Base-by-base conservation (phyloP, 2,797 vertebrate species). In the Yasuhikotakia modesta region DNA sequence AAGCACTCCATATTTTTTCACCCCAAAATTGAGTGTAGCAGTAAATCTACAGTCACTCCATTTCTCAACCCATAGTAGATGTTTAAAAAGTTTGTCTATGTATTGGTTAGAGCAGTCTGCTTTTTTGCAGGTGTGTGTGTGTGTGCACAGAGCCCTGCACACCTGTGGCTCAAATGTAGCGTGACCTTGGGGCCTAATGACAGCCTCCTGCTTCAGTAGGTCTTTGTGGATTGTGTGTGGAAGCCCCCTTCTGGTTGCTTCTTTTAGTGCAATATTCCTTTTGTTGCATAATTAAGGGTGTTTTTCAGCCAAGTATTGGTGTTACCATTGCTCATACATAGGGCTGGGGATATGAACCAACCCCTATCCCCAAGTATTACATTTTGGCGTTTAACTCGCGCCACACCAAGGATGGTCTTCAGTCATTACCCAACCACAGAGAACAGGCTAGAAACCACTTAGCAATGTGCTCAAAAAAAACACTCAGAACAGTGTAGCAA, bases 111-210 rank as follows among this genome's bases (percentile, higher is more conserved):
- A 60, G 55, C 58, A 14, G 63, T 79, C 58, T 52, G 57, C 45
- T 65, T 22, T 65, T 71, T 43, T 53, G 32, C 53, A 39, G 46
- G 35, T 63, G 55, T 70, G 43, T 70, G 58, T 53, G 12, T 71
- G 35, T 60, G 43, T 35, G 35, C 55, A 32, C 65, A 27, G 68
- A 63, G 73, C 55, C 57, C 21, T 68, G 45, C 27, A 50, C 72
- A 79, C 68, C 82, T 79, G 79, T 76, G 52, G 53, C 17, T 68
- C 14, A 71, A 71, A 71, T 45, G 64, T 32, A 17, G 60, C 24
- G 11, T 72, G 68, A 78, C 68, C 69, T 78, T 72, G 76, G 24
- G 48, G 8, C 17, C 22, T 72, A 30, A 72, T 71, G 60, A 71
- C 52, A 16, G 46, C 66, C 57, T 55, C 55, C 75, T 77, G 30